A percentile compares a stretch with the other conserved stretches of the same genome.
phyloP scores from a whole-genome alignment of 2,113 vertebrate genomes.

The Stigmatopora nigra region DNA sequence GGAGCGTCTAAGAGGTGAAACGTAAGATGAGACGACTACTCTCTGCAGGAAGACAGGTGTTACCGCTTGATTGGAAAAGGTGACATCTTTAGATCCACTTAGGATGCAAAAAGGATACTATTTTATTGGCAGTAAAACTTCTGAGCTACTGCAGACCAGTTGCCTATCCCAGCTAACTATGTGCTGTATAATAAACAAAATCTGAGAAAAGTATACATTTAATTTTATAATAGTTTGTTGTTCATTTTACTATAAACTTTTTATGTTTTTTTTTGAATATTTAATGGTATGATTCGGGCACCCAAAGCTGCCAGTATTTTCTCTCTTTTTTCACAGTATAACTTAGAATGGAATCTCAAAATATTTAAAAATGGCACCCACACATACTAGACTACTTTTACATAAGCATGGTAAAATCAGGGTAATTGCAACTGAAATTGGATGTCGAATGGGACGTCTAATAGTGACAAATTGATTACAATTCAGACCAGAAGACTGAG shows the following conservation, averaged over 20 bases:
- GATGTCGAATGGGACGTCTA: too few relatives aligned
- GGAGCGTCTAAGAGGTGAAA: conserved; percentile 45
- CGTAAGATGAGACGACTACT: conserved; percentile 36
- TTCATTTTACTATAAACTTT: too few relatives aligned
- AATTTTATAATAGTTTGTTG: too few relatives aligned
- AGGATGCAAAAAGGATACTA: conserved; percentile 6
- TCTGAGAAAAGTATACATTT: too few relatives aligned
- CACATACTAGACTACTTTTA: conserved; percentile 39
- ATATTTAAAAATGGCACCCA: conserved; percentile 42
- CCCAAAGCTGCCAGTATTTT: background rate
- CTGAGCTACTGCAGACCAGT: too few relatives aligned
- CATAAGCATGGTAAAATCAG: conserved; percentile 44
- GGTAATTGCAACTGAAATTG: conserved; percentile 12
- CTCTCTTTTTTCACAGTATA: background rate
- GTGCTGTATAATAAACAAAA: too few relatives aligned
- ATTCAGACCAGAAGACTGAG: conserved; percentile 3
- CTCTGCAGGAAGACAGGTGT: conserved; percentile 39
- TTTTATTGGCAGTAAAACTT: too few relatives aligned
- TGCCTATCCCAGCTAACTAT: too few relatives aligned
- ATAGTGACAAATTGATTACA: too few relatives aligned
- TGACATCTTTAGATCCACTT: conserved; percentile 47
- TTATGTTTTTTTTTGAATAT: too few relatives aligned
- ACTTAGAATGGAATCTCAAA: conserved; percentile 17
- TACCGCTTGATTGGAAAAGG: conserved; percentile 47
- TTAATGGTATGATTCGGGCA: too few relatives aligned